Base-by-base conservation (phyloP, 2,113 vertebrate genomes). In the Macrotis lagotis region DNA sequence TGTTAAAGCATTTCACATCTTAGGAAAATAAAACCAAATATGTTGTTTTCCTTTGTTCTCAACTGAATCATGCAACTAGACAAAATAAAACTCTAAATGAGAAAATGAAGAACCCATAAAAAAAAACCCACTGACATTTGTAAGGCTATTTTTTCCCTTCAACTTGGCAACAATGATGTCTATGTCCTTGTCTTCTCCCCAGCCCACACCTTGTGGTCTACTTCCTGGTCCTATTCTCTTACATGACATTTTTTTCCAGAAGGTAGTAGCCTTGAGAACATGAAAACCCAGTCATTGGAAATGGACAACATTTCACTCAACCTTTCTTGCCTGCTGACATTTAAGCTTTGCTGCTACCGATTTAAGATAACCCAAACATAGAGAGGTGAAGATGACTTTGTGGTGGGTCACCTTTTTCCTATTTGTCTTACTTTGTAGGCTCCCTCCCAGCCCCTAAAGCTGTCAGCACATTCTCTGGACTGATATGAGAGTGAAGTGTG, bases 11-110 rank as follows among this genome's bases (percentile, higher is more conserved):
- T 96, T 96, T 97, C 95, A 95, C 94, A 95, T 97, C 96, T 97
- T 97, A 96, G 96, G 96, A 97, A 97, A 97, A 95, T 95, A 96
- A 96, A 96, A 95, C 95, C 94, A 95, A 96, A 96, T 94, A 97
- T 95, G 92, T 90, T 97, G 52, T 95, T 98, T 96, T 96, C 90
- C 96, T 96, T 97, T 97, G 97, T 97, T 97, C 94, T 97, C 48
- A 95, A 96, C 89, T 95, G 97, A 97, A 95, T 97, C 97, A 93
- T 96, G 96, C 90, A 94, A 37, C 0, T 19, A 95, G 95, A 92
- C 95, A 93, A 96, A 97, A 96, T 91, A 96, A 94, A 95, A 51
- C 55, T 97, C 96, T 91, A 83, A 88, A n/a, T 2, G 48, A 8
- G 19, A n/a, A 26, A 16, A n/a, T 25, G 92, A 95, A 90, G 94